Evolutionary conservation across 2,888 invertebrate genomes (phyloP).

Genomic region (Leptinotarsa peninsularis): DNA sequence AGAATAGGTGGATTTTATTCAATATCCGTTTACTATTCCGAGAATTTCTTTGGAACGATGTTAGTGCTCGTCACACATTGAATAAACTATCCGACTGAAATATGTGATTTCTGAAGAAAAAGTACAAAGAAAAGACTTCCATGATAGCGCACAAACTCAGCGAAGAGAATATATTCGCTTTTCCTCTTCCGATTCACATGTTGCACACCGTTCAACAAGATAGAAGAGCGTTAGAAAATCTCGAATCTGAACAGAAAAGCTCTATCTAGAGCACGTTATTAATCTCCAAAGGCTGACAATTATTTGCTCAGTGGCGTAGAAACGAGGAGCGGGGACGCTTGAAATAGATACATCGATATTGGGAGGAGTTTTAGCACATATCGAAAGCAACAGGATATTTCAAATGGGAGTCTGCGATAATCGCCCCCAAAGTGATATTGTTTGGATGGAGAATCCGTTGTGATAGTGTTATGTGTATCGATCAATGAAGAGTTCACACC

Average conservation of each 20-base stretch:
- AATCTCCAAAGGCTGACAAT: conserved; percentile 62
- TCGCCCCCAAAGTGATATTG: neutral
- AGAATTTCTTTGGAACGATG: no score
- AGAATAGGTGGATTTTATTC: no score
- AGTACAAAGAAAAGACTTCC: neutral
- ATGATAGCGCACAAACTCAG: neutral
- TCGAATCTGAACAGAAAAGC: conserved; percentile 50
- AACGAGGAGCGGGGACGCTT: conserved; percentile 56
- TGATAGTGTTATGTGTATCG: neutral
- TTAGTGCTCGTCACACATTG: neutral
- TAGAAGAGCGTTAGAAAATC: conserved; percentile 36
- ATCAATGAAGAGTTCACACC: neutral
- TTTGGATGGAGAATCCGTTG: neutral
- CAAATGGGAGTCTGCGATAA: neutral
- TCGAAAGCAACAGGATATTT: neutral
- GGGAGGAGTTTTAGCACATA: conserved; percentile 11
- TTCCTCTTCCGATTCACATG: conserved; percentile 29
- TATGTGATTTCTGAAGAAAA: neutral
- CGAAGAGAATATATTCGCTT: conserved; percentile 20
- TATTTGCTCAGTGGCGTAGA: conserved; percentile 64
- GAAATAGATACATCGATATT: conserved; percentile 62
- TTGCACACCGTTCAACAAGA: conserved; percentile 31
- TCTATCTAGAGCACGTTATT: conserved; percentile 59
- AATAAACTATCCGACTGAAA: neutral
- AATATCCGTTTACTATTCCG: no score